phyloP scores from a whole-genome alignment of 2,113 vertebrate species.

The Saccopteryx leptura region DNA sequence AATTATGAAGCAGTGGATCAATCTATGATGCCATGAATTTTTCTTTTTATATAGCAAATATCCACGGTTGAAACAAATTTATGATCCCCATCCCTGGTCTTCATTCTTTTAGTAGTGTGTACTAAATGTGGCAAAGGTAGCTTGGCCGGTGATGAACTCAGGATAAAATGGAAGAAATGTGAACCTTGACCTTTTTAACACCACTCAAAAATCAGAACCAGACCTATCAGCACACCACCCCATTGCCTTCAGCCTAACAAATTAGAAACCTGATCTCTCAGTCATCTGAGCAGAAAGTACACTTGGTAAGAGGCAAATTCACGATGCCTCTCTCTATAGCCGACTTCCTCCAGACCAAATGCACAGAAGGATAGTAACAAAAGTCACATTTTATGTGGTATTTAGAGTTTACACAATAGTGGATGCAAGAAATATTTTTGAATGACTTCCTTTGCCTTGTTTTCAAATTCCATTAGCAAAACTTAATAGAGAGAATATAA shows the following conservation, averaged over 20 bases:
- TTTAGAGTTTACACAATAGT: neutral
- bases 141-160: slow-evolving; percentile 64
- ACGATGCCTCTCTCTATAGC: neutral
- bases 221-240: slow-evolving; percentile 40
- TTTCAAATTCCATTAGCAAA: slow-evolving; percentile 42
- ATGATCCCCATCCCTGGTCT: neutral
- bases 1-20: neutral
- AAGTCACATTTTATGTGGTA: neutral
- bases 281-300: slow-evolving; percentile 63
- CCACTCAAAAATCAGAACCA: slow-evolving; percentile 82
- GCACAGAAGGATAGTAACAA: neutral
- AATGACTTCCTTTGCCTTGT: slow-evolving; percentile 10
- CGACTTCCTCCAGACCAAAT: neutral
- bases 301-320: slow-evolving; percentile 63
- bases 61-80: neutral
- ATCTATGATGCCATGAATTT: neutral
- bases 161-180: slow-evolving; percentile 73
- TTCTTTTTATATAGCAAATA: neutral
- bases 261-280: slow-evolving; percentile 82
- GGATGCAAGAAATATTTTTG: neutral
- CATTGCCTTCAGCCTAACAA: slow-evolving; percentile 48
- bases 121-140: slow-evolving; percentile 61
- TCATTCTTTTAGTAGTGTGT: slow-evolving; percentile 15
- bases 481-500: neutral
- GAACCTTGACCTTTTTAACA: slow-evolving; percentile 80